Evolutionary conservation across 2,797 vertebrate species (phyloP).

Genomic region (Huso huso): DNA sequence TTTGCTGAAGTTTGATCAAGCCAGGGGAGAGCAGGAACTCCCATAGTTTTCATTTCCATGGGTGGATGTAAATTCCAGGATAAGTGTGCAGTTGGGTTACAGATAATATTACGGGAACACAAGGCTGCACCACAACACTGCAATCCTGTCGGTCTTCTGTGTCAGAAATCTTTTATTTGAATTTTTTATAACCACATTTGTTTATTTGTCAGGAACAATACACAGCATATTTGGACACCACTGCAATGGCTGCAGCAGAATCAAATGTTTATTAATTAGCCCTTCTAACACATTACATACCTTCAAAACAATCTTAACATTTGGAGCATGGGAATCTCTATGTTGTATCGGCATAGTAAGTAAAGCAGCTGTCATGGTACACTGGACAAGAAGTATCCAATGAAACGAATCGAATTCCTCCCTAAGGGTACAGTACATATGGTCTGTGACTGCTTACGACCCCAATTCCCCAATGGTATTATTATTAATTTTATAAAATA

Average conservation of each 20-base stretch:
- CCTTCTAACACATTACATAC: background rate
- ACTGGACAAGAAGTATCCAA: background rate
- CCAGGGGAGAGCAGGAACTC: too few relatives aligned
- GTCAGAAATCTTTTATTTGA: too few relatives aligned
- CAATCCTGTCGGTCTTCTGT: too few relatives aligned
- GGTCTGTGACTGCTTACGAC: background rate
- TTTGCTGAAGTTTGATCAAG: too few relatives aligned
- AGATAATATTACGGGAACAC: too few relatives aligned
- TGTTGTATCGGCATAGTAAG: background rate
- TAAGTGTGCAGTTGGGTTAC: too few relatives aligned
- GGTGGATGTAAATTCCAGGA: too few relatives aligned
- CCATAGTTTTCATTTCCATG: too few relatives aligned
- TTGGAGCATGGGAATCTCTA: background rate
- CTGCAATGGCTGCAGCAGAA: background rate
- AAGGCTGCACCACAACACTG: too few relatives aligned
- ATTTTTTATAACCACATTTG: background rate
- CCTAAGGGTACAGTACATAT: background rate
- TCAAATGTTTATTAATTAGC: background rate
- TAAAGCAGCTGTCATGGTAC: background rate
- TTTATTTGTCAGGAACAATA: background rate
- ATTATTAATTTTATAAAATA: too few relatives aligned
- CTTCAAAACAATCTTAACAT: background rate
- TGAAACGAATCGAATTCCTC: background rate
- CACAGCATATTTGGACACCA: background rate
- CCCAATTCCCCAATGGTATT: background rate